These are phyloP conservation scores for Phyllotreta striolata DNA, from an alignment of 2,888 invertebrate genomes.

Conservation along the genomic window DNA sequence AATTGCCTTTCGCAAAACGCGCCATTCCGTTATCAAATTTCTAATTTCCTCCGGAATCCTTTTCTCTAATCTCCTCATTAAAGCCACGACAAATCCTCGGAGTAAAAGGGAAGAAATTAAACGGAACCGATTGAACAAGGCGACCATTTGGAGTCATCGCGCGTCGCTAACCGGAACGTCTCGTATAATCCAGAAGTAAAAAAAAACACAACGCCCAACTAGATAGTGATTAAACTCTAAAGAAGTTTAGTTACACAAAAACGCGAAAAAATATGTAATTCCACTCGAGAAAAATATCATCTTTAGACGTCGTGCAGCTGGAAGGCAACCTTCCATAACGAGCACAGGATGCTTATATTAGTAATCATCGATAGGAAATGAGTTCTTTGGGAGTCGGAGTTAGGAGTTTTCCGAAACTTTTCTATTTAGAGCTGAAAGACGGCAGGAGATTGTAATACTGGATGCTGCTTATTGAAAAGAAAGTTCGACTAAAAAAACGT, in stretches of 20 bases:
- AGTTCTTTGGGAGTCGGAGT: constrained; percentile 19
- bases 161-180: constrained; percentile 27
- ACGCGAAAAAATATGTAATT: no score
- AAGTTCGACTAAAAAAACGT: constrained; percentile 23
- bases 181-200: constrained; percentile 20
- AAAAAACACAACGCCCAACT: neutral
- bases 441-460: constrained; percentile 24
- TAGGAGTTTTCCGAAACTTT: constrained; percentile 25
- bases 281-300: constrained; percentile 3
- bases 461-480: constrained; percentile 32
- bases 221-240: no score
- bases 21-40: neutral
- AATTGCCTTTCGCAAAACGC: no score
- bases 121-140: constrained; percentile 23
- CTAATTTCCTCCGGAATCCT: constrained; percentile 24
- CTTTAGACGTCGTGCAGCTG: constrained; percentile 8
- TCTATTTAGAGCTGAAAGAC: constrained; percentile 25
- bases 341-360: constrained; percentile 25
- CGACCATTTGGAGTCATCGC: constrained; percentile 25
- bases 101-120: constrained; percentile 17
- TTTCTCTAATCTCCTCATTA: constrained; percentile 26
- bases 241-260: no score
- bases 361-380: constrained; percentile 33
- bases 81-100: constrained; percentile 26
- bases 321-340: constrained; percentile 3